These are phyloP conservation scores for Asbolus verrucosus DNA, from an alignment of 1,140 invertebrate genomes.

Conservation along the genomic window DNA sequence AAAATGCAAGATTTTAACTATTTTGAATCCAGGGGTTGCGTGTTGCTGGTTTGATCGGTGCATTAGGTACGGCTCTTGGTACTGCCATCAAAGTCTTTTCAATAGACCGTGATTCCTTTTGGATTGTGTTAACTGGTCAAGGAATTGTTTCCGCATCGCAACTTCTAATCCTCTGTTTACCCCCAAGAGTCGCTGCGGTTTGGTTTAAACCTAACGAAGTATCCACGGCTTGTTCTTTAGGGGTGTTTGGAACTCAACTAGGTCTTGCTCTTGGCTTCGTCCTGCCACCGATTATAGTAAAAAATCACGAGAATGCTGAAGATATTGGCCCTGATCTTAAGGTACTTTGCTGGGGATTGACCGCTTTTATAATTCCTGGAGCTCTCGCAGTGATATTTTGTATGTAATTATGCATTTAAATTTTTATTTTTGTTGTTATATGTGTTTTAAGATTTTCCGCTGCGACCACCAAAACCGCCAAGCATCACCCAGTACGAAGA, in stretches of 20 bases:
- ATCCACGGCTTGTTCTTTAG: slow-evolving; percentile 81
- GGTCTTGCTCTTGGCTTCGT: slow-evolving; percentile 65
- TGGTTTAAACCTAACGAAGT: slow-evolving; percentile 74
- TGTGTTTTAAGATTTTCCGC: slow-evolving; percentile 69
- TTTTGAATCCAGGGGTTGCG: slow-evolving; percentile 60
- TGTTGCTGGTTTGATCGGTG: slow-evolving; percentile 62
- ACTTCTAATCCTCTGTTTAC: slow-evolving; percentile 79
- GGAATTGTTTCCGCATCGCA: slow-evolving; percentile 74
- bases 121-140: slow-evolving; percentile 76
- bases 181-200: slow-evolving; percentile 77
- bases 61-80: slow-evolving; percentile 69
- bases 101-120: slow-evolving; percentile 71
- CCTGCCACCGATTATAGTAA: slow-evolving; percentile 65
- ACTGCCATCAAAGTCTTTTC: slow-evolving; percentile 81
- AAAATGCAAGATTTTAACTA: background rate
- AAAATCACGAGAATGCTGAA: slow-evolving; percentile 64
- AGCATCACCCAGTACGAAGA: slow-evolving; percentile 61
- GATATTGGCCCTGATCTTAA: slow-evolving; percentile 64
- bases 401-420: slow-evolving; percentile 64
- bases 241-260: slow-evolving; percentile 84
- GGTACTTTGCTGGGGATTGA: slow-evolving; percentile 66
- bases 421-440: slow-evolving; percentile 15
- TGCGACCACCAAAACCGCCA: slow-evolving; percentile 70
- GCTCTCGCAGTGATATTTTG: slow-evolving; percentile 71
- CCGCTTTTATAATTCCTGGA: slow-evolving; percentile 69